Conservation (phyloP, 2,888 invertebrate species). For the Orchesellides sinensis region DNA sequence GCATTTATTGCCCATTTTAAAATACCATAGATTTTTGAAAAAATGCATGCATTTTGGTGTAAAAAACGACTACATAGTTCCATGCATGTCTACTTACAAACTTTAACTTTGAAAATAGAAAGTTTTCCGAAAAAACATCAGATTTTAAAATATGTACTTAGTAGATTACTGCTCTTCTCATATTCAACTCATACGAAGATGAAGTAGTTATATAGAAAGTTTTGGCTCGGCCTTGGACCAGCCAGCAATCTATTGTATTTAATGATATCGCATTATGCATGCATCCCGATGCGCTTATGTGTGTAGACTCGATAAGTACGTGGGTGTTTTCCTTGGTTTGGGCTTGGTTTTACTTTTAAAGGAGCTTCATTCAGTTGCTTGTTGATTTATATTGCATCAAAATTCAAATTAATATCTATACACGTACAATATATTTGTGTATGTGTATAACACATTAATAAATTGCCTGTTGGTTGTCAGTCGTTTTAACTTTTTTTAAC, state of each 20-base stretch:
- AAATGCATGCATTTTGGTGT: no score
- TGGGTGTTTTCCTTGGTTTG: constrained; percentile 38
- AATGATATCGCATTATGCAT: constrained; percentile 61
- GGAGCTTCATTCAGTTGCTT: neutral
- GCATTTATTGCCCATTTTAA: neutral
- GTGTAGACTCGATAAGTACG: constrained; percentile 54
- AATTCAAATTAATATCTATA: no score
- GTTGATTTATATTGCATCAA: no score
- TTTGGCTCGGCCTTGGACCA: constrained; percentile 54
- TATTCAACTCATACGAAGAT: neutral
- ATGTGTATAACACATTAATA: no score
- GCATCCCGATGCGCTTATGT: constrained; percentile 50
- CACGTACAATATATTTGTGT: no score
- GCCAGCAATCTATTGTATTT: constrained; percentile 59
- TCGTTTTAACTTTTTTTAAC: no score
- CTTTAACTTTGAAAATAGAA: constrained; percentile 11
- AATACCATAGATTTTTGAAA: no score
- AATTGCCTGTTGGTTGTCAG: no score
- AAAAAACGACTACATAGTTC: no score
- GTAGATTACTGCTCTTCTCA: constrained; percentile 24
- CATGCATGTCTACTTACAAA: neutral
- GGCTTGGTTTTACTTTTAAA: constrained; percentile 48
- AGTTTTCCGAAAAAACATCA: constrained; percentile 30
- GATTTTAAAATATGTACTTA: constrained; percentile 47
- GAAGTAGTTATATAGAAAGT: constrained; percentile 31